Evolutionary conservation across 2,797 vertebrate species (phyloP).

Genomic region (Rhadinocentrus ornatus): DNA sequence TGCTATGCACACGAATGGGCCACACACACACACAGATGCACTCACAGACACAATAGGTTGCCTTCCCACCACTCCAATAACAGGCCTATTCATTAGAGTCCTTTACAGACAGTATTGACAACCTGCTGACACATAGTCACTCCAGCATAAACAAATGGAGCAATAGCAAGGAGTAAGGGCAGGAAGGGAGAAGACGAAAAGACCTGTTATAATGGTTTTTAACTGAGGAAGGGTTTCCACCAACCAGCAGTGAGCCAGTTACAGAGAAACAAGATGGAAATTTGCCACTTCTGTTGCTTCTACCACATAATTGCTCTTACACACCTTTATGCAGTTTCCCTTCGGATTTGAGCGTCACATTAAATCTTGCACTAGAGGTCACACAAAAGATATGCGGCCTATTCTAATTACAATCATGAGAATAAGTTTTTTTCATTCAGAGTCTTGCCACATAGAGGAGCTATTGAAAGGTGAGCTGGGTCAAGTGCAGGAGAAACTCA

Average conservation of each 20-base stretch:
- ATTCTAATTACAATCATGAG: constrained; percentile 52
- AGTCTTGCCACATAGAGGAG: constrained; percentile 13
- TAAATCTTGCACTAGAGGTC: constrained; percentile 40
- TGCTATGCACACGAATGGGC: constrained; percentile 44
- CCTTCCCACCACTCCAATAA: constrained; percentile 80
- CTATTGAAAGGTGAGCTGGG: constrained; percentile 49
- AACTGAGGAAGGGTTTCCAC: constrained; percentile 25
- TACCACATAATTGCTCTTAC: background rate
- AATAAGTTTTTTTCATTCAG: constrained; percentile 38
- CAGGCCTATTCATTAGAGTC: constrained; percentile 84
- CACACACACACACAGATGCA: constrained; percentile 34
- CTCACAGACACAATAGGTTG: constrained; percentile 72
- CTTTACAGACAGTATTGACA: constrained; percentile 83
- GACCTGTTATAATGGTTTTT: constrained; percentile 55
- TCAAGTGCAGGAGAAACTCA: constrained; percentile 36
- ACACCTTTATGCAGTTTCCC: constrained; percentile 7
- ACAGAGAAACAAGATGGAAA: constrained; percentile 8
- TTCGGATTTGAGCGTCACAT: constrained; percentile 26
- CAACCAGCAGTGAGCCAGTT: constrained; percentile 21
- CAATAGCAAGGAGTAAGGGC: constrained; percentile 43
- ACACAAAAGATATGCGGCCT: constrained; percentile 32
- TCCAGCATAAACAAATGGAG: constrained; percentile 78
- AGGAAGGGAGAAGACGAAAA: constrained; percentile 34
- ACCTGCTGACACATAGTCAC: constrained; percentile 77
- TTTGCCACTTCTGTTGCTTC: constrained; percentile 3